Evolutionary conservation across 2,113 vertebrate genomes (phyloP).

Genomic region (Eulemur macaco): DNA sequence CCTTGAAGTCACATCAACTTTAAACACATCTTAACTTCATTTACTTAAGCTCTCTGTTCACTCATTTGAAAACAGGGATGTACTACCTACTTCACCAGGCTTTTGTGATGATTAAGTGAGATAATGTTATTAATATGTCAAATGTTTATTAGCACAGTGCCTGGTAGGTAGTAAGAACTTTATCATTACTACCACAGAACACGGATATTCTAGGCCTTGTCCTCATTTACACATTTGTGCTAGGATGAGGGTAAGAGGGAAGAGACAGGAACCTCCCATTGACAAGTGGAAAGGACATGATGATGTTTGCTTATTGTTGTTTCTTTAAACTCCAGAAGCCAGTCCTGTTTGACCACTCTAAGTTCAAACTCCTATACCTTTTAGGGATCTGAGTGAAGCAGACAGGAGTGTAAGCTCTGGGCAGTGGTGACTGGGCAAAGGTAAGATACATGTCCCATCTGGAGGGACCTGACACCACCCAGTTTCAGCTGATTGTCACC

Average conservation of each 20-base stretch:
- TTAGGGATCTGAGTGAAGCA: background rate
- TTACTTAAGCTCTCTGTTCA: background rate
- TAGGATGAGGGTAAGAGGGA: background rate
- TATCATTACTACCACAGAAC: background rate
- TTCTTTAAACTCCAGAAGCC: background rate
- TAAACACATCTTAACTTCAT: background rate
- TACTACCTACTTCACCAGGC: background rate
- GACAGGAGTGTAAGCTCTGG: background rate
- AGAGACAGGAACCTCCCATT: background rate
- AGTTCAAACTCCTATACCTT: background rate
- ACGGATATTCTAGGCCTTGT: background rate
- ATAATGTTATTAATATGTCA: background rate
- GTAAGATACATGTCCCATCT: background rate
- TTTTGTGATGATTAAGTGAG: background rate
- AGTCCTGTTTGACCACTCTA: background rate
- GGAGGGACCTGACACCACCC: background rate
- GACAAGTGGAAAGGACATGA: background rate
- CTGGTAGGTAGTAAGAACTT: background rate
- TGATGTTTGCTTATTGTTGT: background rate
- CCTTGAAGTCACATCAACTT: background rate
- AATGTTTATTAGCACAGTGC: background rate
- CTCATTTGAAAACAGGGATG: background rate
- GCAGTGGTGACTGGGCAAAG: background rate
- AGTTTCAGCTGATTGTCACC: background rate
- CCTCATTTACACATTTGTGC: background rate